phyloP scores from a whole-genome alignment of 2,888 invertebrate genomes.

The Melolontha melolontha region DNA sequence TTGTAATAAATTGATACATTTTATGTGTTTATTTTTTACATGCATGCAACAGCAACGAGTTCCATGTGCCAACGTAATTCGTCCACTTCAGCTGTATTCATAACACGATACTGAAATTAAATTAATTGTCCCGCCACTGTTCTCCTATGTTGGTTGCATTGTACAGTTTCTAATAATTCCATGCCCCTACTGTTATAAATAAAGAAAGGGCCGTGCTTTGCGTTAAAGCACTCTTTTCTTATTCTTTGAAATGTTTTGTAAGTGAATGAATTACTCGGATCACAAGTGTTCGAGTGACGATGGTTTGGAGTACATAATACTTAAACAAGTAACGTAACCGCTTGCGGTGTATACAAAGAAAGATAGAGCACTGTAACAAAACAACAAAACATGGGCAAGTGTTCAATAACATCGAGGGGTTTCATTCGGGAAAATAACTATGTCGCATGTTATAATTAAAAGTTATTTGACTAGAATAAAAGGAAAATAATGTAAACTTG shows the following conservation, averaged over 20 bases:
- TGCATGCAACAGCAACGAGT: conserved; percentile 20
- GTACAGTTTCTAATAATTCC: conserved; percentile 20
- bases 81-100: conserved; percentile 33
- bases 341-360: conserved; percentile 7
- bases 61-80: conserved; percentile 21
- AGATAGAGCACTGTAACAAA: not conserved
- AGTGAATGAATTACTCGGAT: conserved; percentile 31
- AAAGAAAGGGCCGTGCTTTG: conserved; percentile 21
- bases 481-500: no score
- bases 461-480: not conserved
- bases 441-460: not conserved
- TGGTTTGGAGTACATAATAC: conserved; percentile 2
- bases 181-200: conserved; percentile 16
- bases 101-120: conserved; percentile 28
- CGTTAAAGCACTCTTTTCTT: conserved; percentile 24
- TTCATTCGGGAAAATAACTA: no score
- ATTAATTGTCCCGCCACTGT: conserved; percentile 26
- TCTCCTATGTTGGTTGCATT: conserved; percentile 1
- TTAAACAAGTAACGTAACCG: conserved; percentile 12
- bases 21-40: conserved; percentile 35
- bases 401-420: conserved; percentile 9
- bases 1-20: conserved; percentile 37
- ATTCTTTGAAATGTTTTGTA: conserved; percentile 8
- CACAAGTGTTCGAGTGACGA: conserved; percentile 18
- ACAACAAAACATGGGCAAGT: conserved; percentile 2